A percentile compares a stretch with the other conserved stretches of the same genome.
Evolutionary conservation across 1,140 invertebrate genomes (phyloP).

Genomic region (Drosophila orosa): DNA sequence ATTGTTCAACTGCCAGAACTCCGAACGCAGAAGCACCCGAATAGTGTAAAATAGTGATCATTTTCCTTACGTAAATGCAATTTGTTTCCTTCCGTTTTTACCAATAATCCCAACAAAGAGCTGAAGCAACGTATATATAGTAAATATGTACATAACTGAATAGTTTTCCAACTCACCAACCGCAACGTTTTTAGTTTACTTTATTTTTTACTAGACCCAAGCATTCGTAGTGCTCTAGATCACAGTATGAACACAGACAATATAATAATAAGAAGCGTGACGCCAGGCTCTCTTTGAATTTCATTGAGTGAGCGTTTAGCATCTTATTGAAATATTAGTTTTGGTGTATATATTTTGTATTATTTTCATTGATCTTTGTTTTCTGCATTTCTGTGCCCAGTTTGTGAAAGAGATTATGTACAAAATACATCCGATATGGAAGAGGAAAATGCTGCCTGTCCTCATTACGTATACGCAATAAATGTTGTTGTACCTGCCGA

Average conservation of each 20-base stretch:
- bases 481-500: conserved; percentile 32
- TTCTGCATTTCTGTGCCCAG: conserved; percentile 60
- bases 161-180: conserved; percentile 51
- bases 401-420: conserved; percentile 57
- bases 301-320: neutral
- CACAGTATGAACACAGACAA: conserved; percentile 34
- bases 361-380: conserved; percentile 10
- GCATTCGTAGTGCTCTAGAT: conserved; percentile 63
- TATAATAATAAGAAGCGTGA: conserved; percentile 1
- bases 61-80: conserved; percentile 84
- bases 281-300: neutral
- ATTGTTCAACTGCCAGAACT: conserved; percentile 50
- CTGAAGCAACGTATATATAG: conserved; percentile 36
- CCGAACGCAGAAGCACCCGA: conserved; percentile 46
- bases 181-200: conserved; percentile 25
- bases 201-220: conserved; percentile 31
- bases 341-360: conserved; percentile 12
- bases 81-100: conserved; percentile 80
- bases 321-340: neutral
- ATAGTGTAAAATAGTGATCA: conserved; percentile 58
- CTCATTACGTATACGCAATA: conserved; percentile 11
- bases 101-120: conserved; percentile 41
- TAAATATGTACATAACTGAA: conserved; percentile 45
- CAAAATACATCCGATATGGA: conserved; percentile 8
- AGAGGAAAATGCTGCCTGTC: conserved; percentile 9